Base-by-base conservation (phyloP, 2,797 vertebrate species). In the Neosalanx taihuensis region DNA sequence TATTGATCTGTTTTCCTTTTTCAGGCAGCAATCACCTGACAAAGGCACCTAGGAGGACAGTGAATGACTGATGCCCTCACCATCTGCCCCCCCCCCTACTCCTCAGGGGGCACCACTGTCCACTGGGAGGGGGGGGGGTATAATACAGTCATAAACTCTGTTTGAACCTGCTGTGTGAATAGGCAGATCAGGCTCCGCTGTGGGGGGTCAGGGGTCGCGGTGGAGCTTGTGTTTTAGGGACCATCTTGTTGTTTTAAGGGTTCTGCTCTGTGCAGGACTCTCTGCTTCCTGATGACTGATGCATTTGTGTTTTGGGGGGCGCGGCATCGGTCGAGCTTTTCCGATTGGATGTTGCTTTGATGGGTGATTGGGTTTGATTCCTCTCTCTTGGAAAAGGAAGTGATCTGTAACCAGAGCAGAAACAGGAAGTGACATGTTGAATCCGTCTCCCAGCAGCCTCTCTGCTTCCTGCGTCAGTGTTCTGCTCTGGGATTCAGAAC, bases 1-100 rank as follows among this genome's bases (percentile, higher is more conserved):
- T 92, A 94, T 94, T 94, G 92, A 93, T 93, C 92, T 93, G 92
- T 93, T 93, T 94, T 92, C 90, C 90, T 92, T 93, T 93, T 93
- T 93, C 90, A 79, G 81, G 89, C 90, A 92, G 92, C 92, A 93
- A 92, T 94, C 92, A 93, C 92, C 92, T 93, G 92, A 92, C 92
- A 94, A 92, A 92, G 90, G 91, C 92, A 92, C 87, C 88, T 91
- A 90, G 89, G 90, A 92, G 90, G 87, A 79, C 78, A 87, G 85
- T 89, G 89, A 92, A 87, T 93, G 93, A 93, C 86, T 92, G 91
- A 93, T 94, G 90, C 87, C 87, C 72, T 82, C 83, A 81, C 83
- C 79, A 85, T 89, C 84, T 86, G 88, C 88, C 78, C 23, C 23
- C 23, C 23, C 23, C 23, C 23, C 23, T 1, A 26, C 23, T 81